Base-by-base conservation (phyloP, 2,888 invertebrate species). In the Pollenia griseotomentosa region DNA sequence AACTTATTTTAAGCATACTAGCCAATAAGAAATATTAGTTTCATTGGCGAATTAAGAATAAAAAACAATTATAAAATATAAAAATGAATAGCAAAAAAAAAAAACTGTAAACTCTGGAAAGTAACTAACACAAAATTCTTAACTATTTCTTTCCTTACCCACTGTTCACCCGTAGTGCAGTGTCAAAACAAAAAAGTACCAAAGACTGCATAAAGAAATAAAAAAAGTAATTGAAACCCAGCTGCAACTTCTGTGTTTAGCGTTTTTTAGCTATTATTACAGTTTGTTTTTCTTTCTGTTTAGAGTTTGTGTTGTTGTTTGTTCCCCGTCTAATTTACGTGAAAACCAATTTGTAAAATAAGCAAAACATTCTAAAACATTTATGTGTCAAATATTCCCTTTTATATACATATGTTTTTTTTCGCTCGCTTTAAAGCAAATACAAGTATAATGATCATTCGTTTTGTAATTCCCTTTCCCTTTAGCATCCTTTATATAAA, bases 271-370 rank as follows among this genome's bases (percentile, higher is more conserved):
- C 33, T 12, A 12, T 14, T 16, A 16, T 77, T 66, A 9, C 53
- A n/a, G n/a, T 57, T 63, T 77, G 1, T 51, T 42, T 11, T 71
- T 14, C 11, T 83, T 23, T 55, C 40, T 40, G 2, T 33, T 78
- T 33, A 33, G 59, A 40, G 6, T 33, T 82, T 82, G 33, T 61
- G n/a, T 66, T 84, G 73, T 51, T 79, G 73, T 23, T 68, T 57
- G 74, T 70, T 84, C 23, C 2, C 63, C 23, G 68, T 88, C 77
- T 87, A 84, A 81, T 87, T 74, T 81, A 82, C 12, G 87, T 82
- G 53, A 81, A 84, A 87, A 81, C 42, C 84, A 87, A 87, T 87
- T 87, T 84, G 87, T 87, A 81, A 74, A 68, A 78, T 82, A 63
- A 66, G 68, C 63, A 87, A 61, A 84, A 84, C 66, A 75, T 33